These are phyloP conservation scores for Harpagus bidentatus DNA, from an alignment of 2,113 vertebrate species.

Conservation along the genomic window DNA sequence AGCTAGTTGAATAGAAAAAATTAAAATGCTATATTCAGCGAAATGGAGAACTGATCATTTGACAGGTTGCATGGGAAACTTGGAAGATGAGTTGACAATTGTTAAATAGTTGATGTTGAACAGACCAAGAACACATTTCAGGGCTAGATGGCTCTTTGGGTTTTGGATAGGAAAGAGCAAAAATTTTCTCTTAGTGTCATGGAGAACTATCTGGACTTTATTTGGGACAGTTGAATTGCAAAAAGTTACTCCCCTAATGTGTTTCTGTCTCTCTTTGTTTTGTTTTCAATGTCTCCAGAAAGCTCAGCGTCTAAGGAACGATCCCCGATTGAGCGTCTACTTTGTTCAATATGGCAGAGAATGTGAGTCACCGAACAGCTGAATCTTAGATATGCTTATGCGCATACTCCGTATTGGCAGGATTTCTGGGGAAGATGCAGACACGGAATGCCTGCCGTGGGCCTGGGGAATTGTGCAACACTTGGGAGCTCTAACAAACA, in stretches of 20 bases:
- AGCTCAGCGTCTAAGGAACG: background rate
- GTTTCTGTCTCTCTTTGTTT: background rate
- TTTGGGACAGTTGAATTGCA: background rate
- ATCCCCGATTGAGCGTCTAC: too few relatives aligned
- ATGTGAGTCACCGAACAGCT: background rate
- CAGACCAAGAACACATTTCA: background rate
- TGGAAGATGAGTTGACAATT: background rate
- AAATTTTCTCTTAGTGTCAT: background rate
- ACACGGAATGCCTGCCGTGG: fast-evolving
- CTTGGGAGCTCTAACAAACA: background rate
- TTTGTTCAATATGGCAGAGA: background rate
- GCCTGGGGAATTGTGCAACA: background rate
- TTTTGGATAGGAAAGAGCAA: background rate
- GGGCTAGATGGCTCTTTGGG: background rate
- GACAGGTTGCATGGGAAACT: background rate
- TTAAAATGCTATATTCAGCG: background rate
- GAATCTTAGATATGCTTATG: background rate
- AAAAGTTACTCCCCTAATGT: background rate
- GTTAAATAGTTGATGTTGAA: background rate
- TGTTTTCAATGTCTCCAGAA: background rate
- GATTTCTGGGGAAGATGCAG: background rate
- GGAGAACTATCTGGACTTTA: background rate
- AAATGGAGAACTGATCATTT: background rate
- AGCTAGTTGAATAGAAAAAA: background rate
- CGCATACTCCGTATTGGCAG: background rate